Evolutionary conservation across 2,888 invertebrate genomes (phyloP).

Genomic region (Cheilosia impressa): DNA sequence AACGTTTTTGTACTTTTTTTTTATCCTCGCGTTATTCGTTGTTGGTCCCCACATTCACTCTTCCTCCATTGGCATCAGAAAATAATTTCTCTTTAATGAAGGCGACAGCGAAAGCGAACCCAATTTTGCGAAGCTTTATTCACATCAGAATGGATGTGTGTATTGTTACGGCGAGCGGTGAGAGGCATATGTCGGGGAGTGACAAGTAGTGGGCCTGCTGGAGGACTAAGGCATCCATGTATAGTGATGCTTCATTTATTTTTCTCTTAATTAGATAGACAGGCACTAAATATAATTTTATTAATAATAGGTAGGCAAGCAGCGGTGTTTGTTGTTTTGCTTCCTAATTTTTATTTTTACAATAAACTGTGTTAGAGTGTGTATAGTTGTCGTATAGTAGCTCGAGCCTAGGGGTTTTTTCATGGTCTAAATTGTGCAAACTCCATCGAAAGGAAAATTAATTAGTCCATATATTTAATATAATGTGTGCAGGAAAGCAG

Average conservation of each 20-base stretch:
- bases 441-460: slow-evolving; percentile 65
- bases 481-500: slow-evolving; percentile 46
- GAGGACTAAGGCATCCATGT: slow-evolving; percentile 7
- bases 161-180: background rate
- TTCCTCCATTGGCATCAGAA: slow-evolving; percentile 62
- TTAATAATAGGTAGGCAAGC: slow-evolving; percentile 37
- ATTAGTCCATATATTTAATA: slow-evolving; percentile 58
- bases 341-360: slow-evolving; percentile 53
- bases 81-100: slow-evolving; percentile 70
- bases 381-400: background rate
- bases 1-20: slow-evolving; percentile 7
- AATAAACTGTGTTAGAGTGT: slow-evolving; percentile 19
- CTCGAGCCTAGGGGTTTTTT: background rate
- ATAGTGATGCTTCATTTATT: slow-evolving; percentile 65
- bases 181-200: background rate
- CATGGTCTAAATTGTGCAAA: slow-evolving; percentile 62
- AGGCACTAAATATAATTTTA: slow-evolving; percentile 57
- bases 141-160: slow-evolving; percentile 10
- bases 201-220: background rate
- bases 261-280: slow-evolving; percentile 70
- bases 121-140: slow-evolving; percentile 58
- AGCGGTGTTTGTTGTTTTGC: background rate
- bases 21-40: slow-evolving; percentile 34
- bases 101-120: slow-evolving; percentile 59
- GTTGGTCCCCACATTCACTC: slow-evolving; percentile 16